Evolutionary conservation across 2,888 invertebrate genomes (phyloP), one percentile per base, ranked within the genome.

Genomic region (Agrypnus murinus): DNA sequence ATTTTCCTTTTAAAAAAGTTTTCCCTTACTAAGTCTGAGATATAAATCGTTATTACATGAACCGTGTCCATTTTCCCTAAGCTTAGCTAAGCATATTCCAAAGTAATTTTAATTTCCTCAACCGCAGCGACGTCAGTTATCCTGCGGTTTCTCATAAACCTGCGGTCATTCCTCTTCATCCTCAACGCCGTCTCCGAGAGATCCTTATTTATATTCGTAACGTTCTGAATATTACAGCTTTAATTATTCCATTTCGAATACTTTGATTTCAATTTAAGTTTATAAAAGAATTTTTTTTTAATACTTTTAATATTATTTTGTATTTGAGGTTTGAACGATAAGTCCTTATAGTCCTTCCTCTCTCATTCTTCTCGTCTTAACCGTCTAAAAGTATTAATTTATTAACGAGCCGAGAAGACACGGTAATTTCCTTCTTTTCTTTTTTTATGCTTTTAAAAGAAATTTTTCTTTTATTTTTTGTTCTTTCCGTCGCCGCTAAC

Each of bases 171-270:
- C 77, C 76, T 72, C 71, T 69, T 59, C 75, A 63, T 73, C 73
- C 65, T 71, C 66, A 63, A 63, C 70, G 72, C 67, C 65, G 57
- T 71, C 63, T 64, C 69, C 60, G 65, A 69, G 72, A 69, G 72
- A 74, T 65, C 73, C 74, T 74, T 74, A 76, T 76, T 77, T 77
- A 74, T 78, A 81, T 77, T 81, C 77, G 78, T 17, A 75, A 77
- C 79, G 69, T 63, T 53, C 67, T 70, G 73, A 65, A 73, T 73
- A 73, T 73, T 65, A 57, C 71, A 64, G 78, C 77, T 79, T 77
- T 80, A 81, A 82, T 81, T 80, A 81, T 80, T 79, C 78, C 81
- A 77, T 79, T 82, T 81, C 80, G 81, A 81, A 82, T 82, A 62
- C 67, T 81, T 80, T 81, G 80, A 81, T 82, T 81, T 79, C 79